phyloP scores from a whole-genome alignment of 2,888 invertebrate species.

The Gastrophysa polygoni region DNA sequence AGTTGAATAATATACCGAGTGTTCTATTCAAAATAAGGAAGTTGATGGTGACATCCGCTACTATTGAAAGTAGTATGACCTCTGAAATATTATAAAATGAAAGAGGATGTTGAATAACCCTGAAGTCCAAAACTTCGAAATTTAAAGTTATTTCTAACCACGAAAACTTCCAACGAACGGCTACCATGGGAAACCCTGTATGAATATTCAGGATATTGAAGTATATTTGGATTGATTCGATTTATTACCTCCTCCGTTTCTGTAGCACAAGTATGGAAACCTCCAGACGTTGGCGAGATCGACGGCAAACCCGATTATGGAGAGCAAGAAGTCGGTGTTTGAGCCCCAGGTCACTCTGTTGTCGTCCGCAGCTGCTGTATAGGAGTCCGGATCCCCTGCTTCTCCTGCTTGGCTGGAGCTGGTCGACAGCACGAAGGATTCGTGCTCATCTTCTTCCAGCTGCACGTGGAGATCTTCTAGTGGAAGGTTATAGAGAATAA shows the following conservation, averaged over 20 bases:
- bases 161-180: no score
- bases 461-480: slow-evolving; percentile 59
- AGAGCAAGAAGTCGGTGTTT: slow-evolving; percentile 80
- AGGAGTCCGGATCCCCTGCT: slow-evolving; percentile 53
- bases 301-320: slow-evolving; percentile 85
- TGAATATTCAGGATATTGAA: no score
- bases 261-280: slow-evolving; percentile 79
- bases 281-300: slow-evolving; percentile 88
- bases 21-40: no score
- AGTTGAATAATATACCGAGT: no score
- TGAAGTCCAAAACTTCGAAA: no score
- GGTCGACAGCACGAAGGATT: slow-evolving; percentile 56
- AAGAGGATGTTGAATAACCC: no score
- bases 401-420: slow-evolving; percentile 56
- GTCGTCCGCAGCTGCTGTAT: slow-evolving; percentile 55
- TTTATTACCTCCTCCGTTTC: slow-evolving; percentile 73
- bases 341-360: slow-evolving; percentile 81
- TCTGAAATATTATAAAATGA: no score
- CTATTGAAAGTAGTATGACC: no score
- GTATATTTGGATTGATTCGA: no score
- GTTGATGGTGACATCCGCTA: no score
- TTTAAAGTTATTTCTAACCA: no score
- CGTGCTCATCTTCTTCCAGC: slow-evolving; percentile 58
- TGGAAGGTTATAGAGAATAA: slow-evolving; percentile 16
- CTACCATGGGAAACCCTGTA: no score